A percentile compares a stretch with the other conserved stretches of the same genome.
These are phyloP conservation scores for Drosophila kurseongensis DNA, from an alignment of 1,140 invertebrate genomes.

Conservation along the genomic window DNA sequence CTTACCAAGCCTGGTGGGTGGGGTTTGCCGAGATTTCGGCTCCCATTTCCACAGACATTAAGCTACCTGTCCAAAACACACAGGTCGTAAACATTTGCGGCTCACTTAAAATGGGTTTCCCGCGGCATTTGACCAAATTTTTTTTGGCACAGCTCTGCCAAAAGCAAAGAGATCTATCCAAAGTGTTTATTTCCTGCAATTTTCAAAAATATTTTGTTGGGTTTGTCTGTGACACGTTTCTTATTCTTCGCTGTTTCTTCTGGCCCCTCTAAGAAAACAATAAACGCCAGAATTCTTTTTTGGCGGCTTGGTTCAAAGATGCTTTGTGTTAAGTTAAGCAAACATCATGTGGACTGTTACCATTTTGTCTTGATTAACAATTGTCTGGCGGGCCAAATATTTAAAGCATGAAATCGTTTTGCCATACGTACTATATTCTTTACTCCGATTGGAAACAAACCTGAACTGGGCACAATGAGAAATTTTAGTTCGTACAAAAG, in stretches of 20 bases:
- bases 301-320: constrained; percentile 64
- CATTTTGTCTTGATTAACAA: constrained; percentile 74
- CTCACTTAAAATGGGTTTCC: constrained; percentile 21
- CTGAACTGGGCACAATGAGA: constrained; percentile 33
- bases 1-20: constrained; percentile 6
- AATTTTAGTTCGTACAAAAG: constrained; percentile 54
- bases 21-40: not conserved
- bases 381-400: constrained; percentile 59
- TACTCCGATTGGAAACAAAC: constrained; percentile 46
- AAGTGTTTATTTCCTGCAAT: constrained; percentile 58
- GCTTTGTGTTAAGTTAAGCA: constrained; percentile 38
- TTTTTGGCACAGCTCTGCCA: constrained; percentile 16
- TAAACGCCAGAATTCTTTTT: constrained; percentile 26
- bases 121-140: constrained; percentile 13
- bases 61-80: constrained; percentile 5
- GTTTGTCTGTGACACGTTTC: constrained; percentile 42
- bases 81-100: constrained; percentile 24
- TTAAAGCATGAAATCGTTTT: constrained; percentile 76
- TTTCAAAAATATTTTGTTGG: constrained; percentile 32
- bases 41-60: constrained; percentile 1
- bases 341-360: constrained; percentile 48
- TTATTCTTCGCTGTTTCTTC: constrained; percentile 16
- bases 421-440: constrained; percentile 57
- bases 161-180: constrained; percentile 31
- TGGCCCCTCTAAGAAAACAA: constrained; percentile 17